Evolutionary conservation across 2,113 vertebrate genomes (phyloP), one percentile per base, ranked within the genome.

Genomic region (Saccopteryx leptura): DNA sequence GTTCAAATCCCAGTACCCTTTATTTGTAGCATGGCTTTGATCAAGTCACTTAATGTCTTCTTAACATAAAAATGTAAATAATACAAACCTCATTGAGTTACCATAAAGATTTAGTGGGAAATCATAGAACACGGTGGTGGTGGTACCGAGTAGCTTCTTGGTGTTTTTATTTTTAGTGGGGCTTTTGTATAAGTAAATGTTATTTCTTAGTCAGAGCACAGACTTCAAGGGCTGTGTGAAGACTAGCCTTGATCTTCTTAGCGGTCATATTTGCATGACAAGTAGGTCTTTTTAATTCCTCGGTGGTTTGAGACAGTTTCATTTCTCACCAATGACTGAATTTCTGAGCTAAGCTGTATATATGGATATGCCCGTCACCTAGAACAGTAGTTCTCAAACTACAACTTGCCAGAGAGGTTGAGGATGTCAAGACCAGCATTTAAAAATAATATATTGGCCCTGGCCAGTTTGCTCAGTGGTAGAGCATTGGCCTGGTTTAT

Each of bases 311-410:
- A 72, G 82, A 69, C 63, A 84, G 23, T 93, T 94, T 86, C 48
- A 48, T 93, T 90, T 93, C 85, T 95, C n/a, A 82, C 33, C 39
- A 82, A 9, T 92, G 31, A 75, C 60, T 76, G 31, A 80, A 88
- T 80, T 80, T 89, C 48, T 75, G 66, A 94, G 60, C 39, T 68
- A 74, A 92, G 12, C 78, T 76, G 14, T 19, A 54, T 54, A 21
- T 28, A 21, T 28, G 15, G 31, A 21, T 28, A 21, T 28, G 15
- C 9, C 39, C 39, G 39, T 88, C 52, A 79, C 19, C 66, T 58
- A 85, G 61, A 84, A n/a, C 63, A 81, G 15, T 75, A n/a, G 17
- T 95, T 93, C 92, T 88, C 18, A 56, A 81, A 93, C 8, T 50
- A 39, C 15, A 74, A 8, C 21, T 58, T 95, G n/a, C 60, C 65